A percentile compares a stretch with the other conserved stretches of the same genome.
phyloP scores from a whole-genome alignment of 2,888 invertebrate genomes.

The Pristionchus exspectatus region DNA sequence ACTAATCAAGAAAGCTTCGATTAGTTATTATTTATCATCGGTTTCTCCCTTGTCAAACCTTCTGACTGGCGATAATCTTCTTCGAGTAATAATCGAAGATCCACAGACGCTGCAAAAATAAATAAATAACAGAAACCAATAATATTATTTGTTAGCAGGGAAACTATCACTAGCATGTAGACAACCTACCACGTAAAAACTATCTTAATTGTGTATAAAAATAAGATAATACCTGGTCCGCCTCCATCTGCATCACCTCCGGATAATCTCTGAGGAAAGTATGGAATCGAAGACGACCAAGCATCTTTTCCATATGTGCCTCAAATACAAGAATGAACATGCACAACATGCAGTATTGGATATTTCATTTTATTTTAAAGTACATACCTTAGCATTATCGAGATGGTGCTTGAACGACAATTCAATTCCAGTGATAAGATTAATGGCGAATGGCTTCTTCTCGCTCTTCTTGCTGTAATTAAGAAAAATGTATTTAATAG shows the following conservation, averaged over 20 bases:
- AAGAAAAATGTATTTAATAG: background rate
- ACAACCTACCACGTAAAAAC: too few species aligned
- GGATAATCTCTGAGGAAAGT: background rate
- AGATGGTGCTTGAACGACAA: background rate
- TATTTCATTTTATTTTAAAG: background rate
- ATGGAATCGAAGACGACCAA: background rate
- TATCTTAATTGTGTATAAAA: too few species aligned
- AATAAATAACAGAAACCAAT: background rate
- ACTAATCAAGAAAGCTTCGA: background rate
- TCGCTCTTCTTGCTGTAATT: slow-evolving; percentile 30
- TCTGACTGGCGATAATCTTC: slow-evolving; percentile 12
- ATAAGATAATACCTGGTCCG: background rate
- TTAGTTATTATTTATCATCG: background rate
- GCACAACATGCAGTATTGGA: background rate
- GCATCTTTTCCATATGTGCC: background rate
- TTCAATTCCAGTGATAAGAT: slow-evolving; percentile 18
- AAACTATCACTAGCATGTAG: too few species aligned
- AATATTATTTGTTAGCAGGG: too few species aligned
- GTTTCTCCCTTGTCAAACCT: background rate
- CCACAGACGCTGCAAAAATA: background rate
- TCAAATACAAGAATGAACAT: background rate
- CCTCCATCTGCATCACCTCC: background rate
- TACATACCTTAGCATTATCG: background rate
- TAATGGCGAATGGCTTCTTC: slow-evolving; percentile 9
- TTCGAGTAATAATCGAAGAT: slow-evolving; percentile 9